Conservation (phyloP, 2,113 vertebrate genomes). For the Halichoeres trimaculatus region DNA sequence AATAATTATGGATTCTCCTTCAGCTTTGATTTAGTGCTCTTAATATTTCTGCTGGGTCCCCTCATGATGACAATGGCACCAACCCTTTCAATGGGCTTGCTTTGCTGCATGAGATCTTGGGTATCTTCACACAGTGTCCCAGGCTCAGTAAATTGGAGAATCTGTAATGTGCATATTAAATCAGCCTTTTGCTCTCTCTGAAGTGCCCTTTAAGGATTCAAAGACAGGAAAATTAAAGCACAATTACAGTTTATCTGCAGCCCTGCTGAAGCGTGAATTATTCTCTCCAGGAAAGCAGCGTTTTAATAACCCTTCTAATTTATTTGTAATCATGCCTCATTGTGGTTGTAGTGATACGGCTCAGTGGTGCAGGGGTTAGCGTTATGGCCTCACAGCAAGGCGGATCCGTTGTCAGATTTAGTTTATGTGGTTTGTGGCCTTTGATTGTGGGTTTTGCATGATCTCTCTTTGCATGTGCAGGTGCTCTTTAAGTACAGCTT, state of each 20-base stretch:
- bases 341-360: constrained; percentile 10
- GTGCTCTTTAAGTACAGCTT: too few relatives aligned
- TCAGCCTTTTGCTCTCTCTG: constrained; percentile 30
- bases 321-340: constrained; percentile 47
- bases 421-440: not conserved
- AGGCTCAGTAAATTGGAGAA: constrained; percentile 25
- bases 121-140: constrained; percentile 12
- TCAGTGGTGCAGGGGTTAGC: not conserved
- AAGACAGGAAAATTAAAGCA: constrained; percentile 51
- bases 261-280: constrained; percentile 26
- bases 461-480: not conserved
- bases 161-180: constrained; percentile 50
- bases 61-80: constrained; percentile 13
- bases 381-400: not conserved
- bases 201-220: constrained; percentile 51
- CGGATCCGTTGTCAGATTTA: not conserved
- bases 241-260: constrained; percentile 58
- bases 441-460: not conserved
- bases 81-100: not conserved
- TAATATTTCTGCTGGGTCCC: not conserved
- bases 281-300: constrained; percentile 36
- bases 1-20: not conserved
- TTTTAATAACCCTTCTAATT: constrained; percentile 54
- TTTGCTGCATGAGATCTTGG: not conserved
- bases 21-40: not conserved